phyloP scores from a whole-genome alignment of 2,888 invertebrate genomes.

The Odiellus spinosus region DNA sequence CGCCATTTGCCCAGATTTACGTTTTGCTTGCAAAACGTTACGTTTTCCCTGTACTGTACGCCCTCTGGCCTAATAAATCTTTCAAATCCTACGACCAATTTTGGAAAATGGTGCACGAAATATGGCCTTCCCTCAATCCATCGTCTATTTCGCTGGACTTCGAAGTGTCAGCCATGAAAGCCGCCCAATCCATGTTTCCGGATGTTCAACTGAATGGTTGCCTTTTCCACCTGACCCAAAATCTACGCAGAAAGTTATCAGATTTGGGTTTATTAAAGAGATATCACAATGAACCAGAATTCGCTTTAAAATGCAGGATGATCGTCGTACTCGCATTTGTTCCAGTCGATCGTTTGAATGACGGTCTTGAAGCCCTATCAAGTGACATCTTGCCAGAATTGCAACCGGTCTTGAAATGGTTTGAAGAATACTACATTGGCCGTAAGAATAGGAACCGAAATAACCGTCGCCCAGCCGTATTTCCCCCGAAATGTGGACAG shows the following conservation, averaged over 20 bases:
- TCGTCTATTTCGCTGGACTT: background rate
- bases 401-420: conserved; percentile 6
- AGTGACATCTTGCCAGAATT: background rate
- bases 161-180: no score
- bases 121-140: conserved; percentile 1
- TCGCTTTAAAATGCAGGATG: conserved; percentile 4
- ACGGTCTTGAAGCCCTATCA: background rate
- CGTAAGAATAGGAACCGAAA: background rate
- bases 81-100: background rate
- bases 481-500: conserved; percentile 2
- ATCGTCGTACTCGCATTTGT: conserved; percentile 3
- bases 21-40: background rate
- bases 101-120: background rate
- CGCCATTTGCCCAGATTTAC: conserved; percentile 3
- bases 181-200: conserved; percentile 1
- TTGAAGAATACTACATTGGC: conserved; percentile 9
- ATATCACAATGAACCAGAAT: conserved; percentile 1
- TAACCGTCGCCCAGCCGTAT: conserved; percentile 1
- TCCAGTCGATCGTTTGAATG: background rate
- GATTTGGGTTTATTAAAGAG: conserved; percentile 1
- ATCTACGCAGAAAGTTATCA: background rate
- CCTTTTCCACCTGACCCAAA: conserved; percentile 3
- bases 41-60: conserved; percentile 2
- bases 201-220: background rate
- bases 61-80: conserved; percentile 2